A percentile compares a stretch with the other conserved stretches of the same genome.
These are phyloP conservation scores for Fratercula arctica DNA, from an alignment of 2,797 vertebrate species.

Conservation along the genomic window DNA sequence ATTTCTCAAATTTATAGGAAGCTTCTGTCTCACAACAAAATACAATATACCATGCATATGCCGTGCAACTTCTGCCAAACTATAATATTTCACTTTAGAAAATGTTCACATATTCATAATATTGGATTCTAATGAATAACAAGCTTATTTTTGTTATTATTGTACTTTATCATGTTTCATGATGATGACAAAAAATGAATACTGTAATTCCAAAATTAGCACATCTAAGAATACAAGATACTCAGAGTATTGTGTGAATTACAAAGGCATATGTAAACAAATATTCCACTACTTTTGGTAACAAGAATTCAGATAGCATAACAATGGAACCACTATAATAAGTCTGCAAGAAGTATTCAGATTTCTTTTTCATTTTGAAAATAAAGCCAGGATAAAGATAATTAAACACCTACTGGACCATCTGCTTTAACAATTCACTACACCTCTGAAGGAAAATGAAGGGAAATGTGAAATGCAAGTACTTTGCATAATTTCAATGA, in stretches of 20 bases:
- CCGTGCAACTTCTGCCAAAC: neutral
- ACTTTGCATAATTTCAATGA: neutral
- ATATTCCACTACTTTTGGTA: neutral
- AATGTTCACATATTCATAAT: neutral
- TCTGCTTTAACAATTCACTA: neutral
- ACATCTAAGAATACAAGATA: neutral
- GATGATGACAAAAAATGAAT: neutral
- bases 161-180: neutral
- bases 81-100: neutral
- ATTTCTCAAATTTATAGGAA: neutral
- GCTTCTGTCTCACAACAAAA: neutral
- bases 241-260: neutral
- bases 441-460: neutral
- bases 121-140: neutral
- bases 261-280: neutral
- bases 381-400: neutral
- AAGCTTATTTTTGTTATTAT: neutral
- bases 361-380: neutral
- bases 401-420: conserved; percentile 18
- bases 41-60: neutral
- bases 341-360: neutral
- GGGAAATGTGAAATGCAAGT: neutral
- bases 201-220: neutral
- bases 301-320: neutral
- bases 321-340: neutral